phyloP scores from a whole-genome alignment of 2,113 vertebrate genomes.

The Laticauda laticaudata region DNA sequence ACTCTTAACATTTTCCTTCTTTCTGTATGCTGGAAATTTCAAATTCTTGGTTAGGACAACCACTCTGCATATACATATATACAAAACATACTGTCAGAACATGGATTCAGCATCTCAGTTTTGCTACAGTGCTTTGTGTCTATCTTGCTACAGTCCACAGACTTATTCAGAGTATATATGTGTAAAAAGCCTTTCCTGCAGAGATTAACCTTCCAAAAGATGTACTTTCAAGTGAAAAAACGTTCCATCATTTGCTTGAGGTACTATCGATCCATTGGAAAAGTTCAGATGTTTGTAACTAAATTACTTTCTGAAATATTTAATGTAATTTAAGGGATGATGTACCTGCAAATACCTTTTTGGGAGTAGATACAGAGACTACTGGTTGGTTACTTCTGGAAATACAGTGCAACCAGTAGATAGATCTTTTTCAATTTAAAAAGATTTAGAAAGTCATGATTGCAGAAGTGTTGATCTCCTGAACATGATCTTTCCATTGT shows the following conservation, averaged over 20 bases:
- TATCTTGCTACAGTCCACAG: neutral
- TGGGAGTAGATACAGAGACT: neutral
- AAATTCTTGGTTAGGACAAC: neutral
- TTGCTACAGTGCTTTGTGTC: neutral
- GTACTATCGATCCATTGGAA: neutral
- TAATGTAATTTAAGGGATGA: neutral
- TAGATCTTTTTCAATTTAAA: neutral
- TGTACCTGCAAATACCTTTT: neutral
- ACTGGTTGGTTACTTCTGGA: neutral
- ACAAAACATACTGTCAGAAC: neutral
- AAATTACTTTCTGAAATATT: neutral
- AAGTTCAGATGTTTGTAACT: neutral
- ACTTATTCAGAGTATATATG: neutral
- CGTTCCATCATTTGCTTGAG: neutral
- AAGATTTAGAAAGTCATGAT: neutral
- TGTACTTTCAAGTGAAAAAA: neutral
- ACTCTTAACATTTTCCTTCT: neutral
- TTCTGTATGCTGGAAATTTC: neutral
- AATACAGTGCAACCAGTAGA: neutral
- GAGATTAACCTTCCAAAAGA: neutral
- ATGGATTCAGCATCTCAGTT: neutral
- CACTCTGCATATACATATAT: neutral
- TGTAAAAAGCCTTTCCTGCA: neutral
- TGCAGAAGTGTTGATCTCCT: neutral
- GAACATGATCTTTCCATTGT: neutral